Conservation (phyloP, 2,113 vertebrate genomes). For the Myotis yumanensis region DNA sequence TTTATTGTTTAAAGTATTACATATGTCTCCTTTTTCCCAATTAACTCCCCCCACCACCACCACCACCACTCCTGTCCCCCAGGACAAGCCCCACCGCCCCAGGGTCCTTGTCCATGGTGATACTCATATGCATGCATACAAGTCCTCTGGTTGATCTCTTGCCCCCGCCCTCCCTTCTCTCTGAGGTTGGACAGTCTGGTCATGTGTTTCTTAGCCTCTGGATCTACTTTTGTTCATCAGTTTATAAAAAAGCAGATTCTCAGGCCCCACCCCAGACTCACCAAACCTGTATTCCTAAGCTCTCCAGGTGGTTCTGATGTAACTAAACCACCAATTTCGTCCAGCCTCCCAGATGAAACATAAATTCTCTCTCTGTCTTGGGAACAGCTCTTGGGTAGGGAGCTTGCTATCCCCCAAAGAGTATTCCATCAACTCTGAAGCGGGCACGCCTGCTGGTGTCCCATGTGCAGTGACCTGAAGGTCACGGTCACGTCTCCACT, state of each 20-base stretch:
- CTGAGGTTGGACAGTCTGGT: too few relatives aligned
- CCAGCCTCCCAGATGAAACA: neutral
- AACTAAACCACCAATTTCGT: neutral
- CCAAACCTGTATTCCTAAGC: neutral
- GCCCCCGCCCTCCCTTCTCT: too few relatives aligned
- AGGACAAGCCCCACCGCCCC: too few relatives aligned
- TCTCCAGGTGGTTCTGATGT: neutral
- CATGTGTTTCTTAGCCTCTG: too few relatives aligned
- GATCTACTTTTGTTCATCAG: too few relatives aligned
- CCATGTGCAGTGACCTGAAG: neutral
- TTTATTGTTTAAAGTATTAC: neutral
- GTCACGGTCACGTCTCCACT: rapidly evolving
- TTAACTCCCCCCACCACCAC: too few relatives aligned
- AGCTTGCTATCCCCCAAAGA: rapidly evolving
- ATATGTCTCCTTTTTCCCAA: too few relatives aligned
- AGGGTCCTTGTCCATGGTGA: too few relatives aligned
- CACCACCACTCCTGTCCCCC: too few relatives aligned
- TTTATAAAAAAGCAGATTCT: neutral
- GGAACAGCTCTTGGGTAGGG: neutral
- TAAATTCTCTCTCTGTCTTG: neutral
- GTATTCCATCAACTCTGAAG: neutral
- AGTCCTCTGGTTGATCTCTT: too few relatives aligned
- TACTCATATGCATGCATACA: too few relatives aligned
- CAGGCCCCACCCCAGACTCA: neutral
- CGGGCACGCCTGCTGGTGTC: neutral